phyloP scores from a whole-genome alignment of 1,140 invertebrate species.

The Scylla paramamosain region DNA sequence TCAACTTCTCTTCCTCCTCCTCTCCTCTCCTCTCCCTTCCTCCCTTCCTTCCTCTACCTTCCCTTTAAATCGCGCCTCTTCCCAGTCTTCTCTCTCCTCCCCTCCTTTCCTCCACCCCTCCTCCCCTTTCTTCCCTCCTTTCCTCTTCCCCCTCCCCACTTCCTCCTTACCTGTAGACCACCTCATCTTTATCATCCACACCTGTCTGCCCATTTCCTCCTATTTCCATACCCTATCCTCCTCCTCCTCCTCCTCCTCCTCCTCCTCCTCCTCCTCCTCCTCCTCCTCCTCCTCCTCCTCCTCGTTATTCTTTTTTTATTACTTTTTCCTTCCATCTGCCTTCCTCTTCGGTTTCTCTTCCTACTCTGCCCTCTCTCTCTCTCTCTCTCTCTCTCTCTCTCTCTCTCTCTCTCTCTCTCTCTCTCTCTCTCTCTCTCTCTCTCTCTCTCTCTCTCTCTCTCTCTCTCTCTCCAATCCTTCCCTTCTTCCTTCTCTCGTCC shows the following conservation, averaged over 20 bases:
- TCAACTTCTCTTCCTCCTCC: background rate
- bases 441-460: background rate
- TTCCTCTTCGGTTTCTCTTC: background rate
- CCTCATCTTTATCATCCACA: background rate
- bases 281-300: background rate
- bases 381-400: background rate
- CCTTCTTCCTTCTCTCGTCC: background rate
- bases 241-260: background rate
- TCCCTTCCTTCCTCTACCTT: background rate
- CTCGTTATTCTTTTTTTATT: too few species aligned
- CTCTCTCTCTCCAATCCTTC: too few species aligned
- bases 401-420: background rate
- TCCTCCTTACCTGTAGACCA: background rate
- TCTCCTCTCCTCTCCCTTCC: background rate
- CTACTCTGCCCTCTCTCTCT: background rate
- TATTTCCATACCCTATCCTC: background rate
- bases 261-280: background rate
- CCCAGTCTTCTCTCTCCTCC: background rate
- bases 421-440: background rate
- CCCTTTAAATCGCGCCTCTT: background rate
- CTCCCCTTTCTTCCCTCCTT: background rate
- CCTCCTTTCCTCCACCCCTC: too few species aligned
- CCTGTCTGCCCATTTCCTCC: background rate
- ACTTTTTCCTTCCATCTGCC: background rate
- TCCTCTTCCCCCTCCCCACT: background rate